These are phyloP conservation scores for Drosophila paranaensis DNA, from an alignment of 2,888 invertebrate species.

Conservation along the genomic window DNA sequence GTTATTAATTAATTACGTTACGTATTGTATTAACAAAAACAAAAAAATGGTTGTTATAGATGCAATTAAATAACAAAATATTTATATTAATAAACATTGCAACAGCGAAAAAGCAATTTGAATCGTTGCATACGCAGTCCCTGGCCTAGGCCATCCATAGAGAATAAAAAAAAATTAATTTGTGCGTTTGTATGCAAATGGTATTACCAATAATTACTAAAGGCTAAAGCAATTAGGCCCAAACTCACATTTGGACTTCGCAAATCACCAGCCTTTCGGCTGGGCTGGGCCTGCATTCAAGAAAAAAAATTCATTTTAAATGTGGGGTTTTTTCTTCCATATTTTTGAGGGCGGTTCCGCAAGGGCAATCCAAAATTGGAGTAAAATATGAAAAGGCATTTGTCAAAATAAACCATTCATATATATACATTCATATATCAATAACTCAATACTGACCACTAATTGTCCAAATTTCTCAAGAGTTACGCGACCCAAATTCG, in stretches of 20 bases:
- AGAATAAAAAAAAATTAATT: constrained; percentile 46
- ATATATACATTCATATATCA: not conserved
- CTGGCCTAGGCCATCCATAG: constrained; percentile 15
- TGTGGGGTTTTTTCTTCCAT: constrained; percentile 11
- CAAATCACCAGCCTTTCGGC: constrained; percentile 42
- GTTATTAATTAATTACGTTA: constrained; percentile 44
- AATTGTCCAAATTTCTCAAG: constrained; percentile 42
- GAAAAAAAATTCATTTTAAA: constrained; percentile 9
- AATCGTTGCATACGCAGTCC: constrained; percentile 25
- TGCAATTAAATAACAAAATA: constrained; percentile 35
- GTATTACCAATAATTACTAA: constrained; percentile 35
- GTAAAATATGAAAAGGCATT: constrained; percentile 16
- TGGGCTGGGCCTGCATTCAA: constrained; percentile 21
- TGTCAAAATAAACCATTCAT: constrained; percentile 12
- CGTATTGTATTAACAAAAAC: constrained; percentile 6
- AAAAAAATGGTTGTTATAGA: constrained; percentile 4
- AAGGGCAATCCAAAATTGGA: constrained; percentile 40
- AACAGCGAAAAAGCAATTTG: constrained; percentile 12
- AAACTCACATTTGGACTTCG: constrained; percentile 36
- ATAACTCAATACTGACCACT: constrained; percentile 20
- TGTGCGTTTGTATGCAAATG: constrained; percentile 70
- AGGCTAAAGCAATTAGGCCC: constrained; percentile 40
- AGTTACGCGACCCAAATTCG: constrained; percentile 44
- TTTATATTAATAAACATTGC: constrained; percentile 29
- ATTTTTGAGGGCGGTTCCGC: constrained; percentile 32